phyloP scores from a whole-genome alignment of 1,140 invertebrate species.

The Lepidurus arcticus region DNA sequence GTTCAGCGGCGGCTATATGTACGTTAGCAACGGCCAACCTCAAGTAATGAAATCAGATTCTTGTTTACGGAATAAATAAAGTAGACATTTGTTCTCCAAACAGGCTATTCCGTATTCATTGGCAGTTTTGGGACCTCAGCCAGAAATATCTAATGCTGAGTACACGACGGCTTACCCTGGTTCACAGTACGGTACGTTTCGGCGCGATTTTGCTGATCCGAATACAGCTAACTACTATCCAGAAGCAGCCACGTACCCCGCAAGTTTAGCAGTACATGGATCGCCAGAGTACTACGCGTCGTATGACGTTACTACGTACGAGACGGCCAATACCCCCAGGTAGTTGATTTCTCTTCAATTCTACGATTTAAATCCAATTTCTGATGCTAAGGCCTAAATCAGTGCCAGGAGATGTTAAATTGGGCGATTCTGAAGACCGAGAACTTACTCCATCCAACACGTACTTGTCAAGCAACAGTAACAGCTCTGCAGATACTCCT shows the following conservation, averaged over 20 bases:
- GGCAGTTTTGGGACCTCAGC: neutral
- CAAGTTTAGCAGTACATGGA: neutral
- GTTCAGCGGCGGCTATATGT: neutral
- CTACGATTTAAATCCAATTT: neutral
- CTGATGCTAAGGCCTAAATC: neutral
- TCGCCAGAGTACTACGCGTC: neutral
- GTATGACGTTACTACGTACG: neutral
- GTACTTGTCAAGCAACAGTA: neutral
- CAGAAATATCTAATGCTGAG: neutral
- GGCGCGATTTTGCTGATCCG: neutral
- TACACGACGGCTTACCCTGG: neutral
- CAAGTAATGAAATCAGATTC: neutral
- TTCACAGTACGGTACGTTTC: neutral
- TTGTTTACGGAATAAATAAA: neutral
- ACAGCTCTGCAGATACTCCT: neutral
- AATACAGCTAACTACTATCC: neutral
- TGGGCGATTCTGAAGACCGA: neutral
- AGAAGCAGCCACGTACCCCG: neutral
- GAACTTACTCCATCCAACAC: neutral
- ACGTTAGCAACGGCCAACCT: neutral
- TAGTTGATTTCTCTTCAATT: neutral
- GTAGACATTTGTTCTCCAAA: neutral
- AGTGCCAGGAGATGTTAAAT: neutral
- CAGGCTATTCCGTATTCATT: neutral
- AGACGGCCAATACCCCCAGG: neutral